These are phyloP conservation scores for Heliconius hewitsoni DNA, from an alignment of 1,140 invertebrate species.

Conservation along the genomic window DNA sequence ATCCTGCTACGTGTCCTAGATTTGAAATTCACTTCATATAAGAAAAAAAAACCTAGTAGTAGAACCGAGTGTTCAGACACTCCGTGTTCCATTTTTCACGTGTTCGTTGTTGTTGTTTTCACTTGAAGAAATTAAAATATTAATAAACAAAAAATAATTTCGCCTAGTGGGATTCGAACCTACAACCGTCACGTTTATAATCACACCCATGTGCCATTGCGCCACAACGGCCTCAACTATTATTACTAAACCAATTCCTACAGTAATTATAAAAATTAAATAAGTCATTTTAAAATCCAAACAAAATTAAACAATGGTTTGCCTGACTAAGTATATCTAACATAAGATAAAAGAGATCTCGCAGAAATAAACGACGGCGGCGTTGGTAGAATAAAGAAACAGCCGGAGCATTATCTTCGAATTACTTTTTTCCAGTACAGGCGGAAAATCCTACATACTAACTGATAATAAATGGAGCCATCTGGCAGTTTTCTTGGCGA, in stretches of 20 bases:
- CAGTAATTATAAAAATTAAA: not conserved
- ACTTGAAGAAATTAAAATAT: too few species aligned
- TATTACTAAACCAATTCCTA: too few species aligned
- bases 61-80: too few species aligned
- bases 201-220: not conserved
- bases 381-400: constrained; percentile 28
- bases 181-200: too few species aligned
- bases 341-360: constrained; percentile 20
- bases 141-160: too few species aligned
- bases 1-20: not conserved
- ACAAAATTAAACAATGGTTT: not conserved
- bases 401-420: constrained; percentile 32
- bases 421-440: constrained; percentile 24
- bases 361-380: constrained; percentile 8
- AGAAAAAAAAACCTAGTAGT: too few species aligned
- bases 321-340: not conserved
- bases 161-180: too few species aligned
- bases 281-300: not conserved
- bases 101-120: too few species aligned
- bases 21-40: not conserved
- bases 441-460: constrained; percentile 26
- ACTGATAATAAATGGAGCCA: constrained; percentile 32
- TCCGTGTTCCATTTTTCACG: too few species aligned
- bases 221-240: not conserved
- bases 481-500: constrained; percentile 29